Evolutionary conservation across 1,140 invertebrate genomes (phyloP).

Genomic region (Calosoma granatense): DNA sequence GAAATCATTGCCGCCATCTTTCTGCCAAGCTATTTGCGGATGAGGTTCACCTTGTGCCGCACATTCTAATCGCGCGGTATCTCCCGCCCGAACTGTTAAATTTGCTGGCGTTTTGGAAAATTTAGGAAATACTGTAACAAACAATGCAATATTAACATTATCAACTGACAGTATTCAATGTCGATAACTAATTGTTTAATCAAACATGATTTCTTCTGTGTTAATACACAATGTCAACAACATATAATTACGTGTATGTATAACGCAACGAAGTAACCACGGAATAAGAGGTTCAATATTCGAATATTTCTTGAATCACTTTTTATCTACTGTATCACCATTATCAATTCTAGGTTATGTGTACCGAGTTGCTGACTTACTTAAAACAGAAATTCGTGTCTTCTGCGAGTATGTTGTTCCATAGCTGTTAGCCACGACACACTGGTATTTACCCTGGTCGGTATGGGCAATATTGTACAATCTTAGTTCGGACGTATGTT

Average conservation of each 20-base stretch:
- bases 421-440: slow-evolving; percentile 80
- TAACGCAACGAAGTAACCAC: too few relatives aligned
- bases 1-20: slow-evolving; percentile 91
- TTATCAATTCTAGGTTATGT: too few relatives aligned
- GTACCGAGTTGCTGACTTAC: too few relatives aligned
- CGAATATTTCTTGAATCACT: too few relatives aligned
- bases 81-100: slow-evolving; percentile 72
- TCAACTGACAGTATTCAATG: slow-evolving; percentile 4
- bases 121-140: slow-evolving; percentile 63
- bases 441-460: slow-evolving; percentile 84
- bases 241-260: too few relatives aligned
- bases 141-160: slow-evolving; percentile 18
- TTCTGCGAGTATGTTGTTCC: slow-evolving; percentile 83
- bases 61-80: slow-evolving; percentile 82
- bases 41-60: slow-evolving; percentile 78
- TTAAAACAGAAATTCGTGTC: slow-evolving; percentile 73
- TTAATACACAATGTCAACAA: too few relatives aligned
- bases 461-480: slow-evolving; percentile 61
- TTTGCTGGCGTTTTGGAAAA: slow-evolving; percentile 80
- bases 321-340: too few relatives aligned
- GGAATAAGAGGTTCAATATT: too few relatives aligned
- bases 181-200: neutral
- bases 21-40: slow-evolving; percentile 86
- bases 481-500: slow-evolving; percentile 55
- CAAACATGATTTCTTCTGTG: too few relatives aligned